Base-by-base conservation (phyloP, 2,113 vertebrate species). In the Oophaga pumilio region DNA sequence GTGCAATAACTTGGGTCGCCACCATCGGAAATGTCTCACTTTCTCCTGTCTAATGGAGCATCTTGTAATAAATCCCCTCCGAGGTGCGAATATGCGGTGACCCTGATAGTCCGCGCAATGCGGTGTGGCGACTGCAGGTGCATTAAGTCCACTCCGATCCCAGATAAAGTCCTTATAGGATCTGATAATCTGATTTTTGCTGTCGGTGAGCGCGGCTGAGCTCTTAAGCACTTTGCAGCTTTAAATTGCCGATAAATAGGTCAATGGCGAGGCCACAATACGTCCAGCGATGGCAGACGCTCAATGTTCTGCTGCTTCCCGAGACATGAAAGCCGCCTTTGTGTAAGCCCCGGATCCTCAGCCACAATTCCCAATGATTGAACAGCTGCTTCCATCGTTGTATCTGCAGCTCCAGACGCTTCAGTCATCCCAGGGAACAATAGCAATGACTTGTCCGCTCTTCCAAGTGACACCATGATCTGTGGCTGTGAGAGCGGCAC, bases 341-440 rank as follows among this genome's bases (percentile, higher is more conserved):
- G 52, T 60, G 64, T 73, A 53, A 60, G 57, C 28, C n/a, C 43
- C 17, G 10, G 79, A 82, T 82, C 82, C 56, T 53, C 28, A 6
- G 28, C 33, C 53, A 76, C 66, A 60, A 52, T 81, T 77, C 86
- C 68, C 24, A 74, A 64, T 87, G 69, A 82, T 59, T 87, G 86
- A 87, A 82, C 86, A 87, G 86, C 86, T 87, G 86, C 68, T 79
- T 59, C 56, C 77, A 82, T 73, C 33, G 59, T 82, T 73, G 66
- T 87, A 74, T 68, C 86, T 82, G 66, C 33, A 82, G 77, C 68
- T 62, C 66, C 86, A 87, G 85, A 87, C 76, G 66, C 18, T 69
- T 87, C 76, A 57, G 26, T 68, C 76, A 81, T 77, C 24, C 22
- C 71, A 28, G 10, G 22, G 9, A 81, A 80, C 22, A 57, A n/a